Evolutionary conservation across 35 echinoderm and acorn worm species (phyloP).

Genomic region (Apostichopus californicus): DNA sequence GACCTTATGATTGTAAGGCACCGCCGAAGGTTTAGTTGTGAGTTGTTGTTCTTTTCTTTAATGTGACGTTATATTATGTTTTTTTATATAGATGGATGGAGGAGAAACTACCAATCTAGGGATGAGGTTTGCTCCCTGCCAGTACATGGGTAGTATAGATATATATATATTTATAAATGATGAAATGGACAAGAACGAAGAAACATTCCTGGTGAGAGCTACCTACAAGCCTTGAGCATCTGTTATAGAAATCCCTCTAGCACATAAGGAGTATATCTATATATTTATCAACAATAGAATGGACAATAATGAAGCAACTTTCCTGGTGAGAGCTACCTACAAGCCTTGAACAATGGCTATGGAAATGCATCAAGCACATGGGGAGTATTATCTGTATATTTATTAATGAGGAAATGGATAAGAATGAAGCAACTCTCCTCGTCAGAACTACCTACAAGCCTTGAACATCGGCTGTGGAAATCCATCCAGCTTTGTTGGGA

Average conservation of each 20-base stretch:
- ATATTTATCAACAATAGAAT: too few species aligned
- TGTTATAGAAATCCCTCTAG: too few species aligned
- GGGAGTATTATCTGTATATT: too few species aligned
- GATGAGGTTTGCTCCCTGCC: conserved; percentile 85
- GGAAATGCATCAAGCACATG: not conserved
- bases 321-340: too few species aligned
- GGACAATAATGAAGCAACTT: too few species aligned
- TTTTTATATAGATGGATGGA: conserved; percentile 74
- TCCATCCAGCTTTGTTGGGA: too few species aligned
- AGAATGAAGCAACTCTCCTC: conserved; percentile 92
- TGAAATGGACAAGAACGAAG: conserved; percentile 93
- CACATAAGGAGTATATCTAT: too few species aligned
- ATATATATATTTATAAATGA: conserved; percentile 99
- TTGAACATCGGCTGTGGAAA: not conserved
- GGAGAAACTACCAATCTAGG: conserved; percentile 76
- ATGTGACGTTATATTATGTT: not conserved
- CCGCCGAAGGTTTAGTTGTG: too few species aligned
- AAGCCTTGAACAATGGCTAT: not conserved
- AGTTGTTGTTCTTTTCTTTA: too few species aligned
- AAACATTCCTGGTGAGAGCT: conserved; percentile 89
- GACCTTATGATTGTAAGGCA: too few species aligned
- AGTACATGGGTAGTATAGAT: conserved; percentile 77
- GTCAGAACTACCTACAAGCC: conserved; percentile 79
- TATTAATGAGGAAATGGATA: conserved; percentile 50
- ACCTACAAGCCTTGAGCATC: conserved; percentile 60